phyloP scores from a whole-genome alignment of 2,113 vertebrate genomes.

The Piliocolobus tephrosceles region DNA sequence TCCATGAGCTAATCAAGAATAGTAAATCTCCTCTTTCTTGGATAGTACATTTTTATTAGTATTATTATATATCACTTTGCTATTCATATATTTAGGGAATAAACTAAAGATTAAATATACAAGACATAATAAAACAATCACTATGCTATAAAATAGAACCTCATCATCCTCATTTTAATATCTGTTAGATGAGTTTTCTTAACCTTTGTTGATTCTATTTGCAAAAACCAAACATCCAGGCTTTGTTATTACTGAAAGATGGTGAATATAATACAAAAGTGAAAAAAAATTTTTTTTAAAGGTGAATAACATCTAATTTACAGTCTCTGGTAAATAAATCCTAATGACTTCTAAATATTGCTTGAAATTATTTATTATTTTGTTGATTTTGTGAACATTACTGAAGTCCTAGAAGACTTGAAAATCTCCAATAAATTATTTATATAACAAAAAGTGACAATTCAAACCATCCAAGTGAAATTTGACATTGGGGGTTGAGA shows the following conservation, averaged over 20 bases:
- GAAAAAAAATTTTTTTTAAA: not conserved
- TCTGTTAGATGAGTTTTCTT: not conserved
- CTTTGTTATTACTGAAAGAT: constrained; percentile 2
- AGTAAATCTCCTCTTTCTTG: not conserved
- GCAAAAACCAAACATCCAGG: not conserved
- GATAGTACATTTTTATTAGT: not conserved
- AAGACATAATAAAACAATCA: not conserved
- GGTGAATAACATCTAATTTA: not conserved
- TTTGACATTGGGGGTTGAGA: not conserved
- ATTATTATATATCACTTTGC: not conserved
- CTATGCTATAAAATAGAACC: not conserved
- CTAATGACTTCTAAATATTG: constrained; percentile 10
- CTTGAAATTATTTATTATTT: not conserved
- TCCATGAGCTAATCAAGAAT: not conserved
- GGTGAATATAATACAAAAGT: not conserved
- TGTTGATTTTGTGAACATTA: not conserved
- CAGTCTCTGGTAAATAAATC: not conserved
- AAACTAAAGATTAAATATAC: not conserved
- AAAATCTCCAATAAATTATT: not conserved
- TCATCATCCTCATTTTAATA: not conserved
- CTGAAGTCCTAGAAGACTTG: not conserved
- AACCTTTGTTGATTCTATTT: not conserved
- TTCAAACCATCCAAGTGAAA: not conserved
- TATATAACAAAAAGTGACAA: not conserved
- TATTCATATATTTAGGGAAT: not conserved